A percentile compares a stretch with the other conserved stretches of the same genome.
Evolutionary conservation across 2,888 invertebrate genomes (phyloP).

Genomic region (Polydrusus cervinus): DNA sequence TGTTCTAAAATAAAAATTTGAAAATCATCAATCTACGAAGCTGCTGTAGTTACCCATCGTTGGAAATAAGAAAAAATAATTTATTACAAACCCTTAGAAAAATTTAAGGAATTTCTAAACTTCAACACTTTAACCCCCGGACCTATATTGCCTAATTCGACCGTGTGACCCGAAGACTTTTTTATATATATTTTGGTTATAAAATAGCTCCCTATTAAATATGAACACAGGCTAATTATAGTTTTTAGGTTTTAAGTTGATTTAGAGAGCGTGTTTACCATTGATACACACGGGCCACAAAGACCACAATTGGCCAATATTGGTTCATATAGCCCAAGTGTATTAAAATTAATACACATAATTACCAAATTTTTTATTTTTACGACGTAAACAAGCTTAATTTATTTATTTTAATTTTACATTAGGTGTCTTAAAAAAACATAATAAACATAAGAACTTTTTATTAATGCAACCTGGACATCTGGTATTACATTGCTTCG

Average conservation of each 20-base stretch:
- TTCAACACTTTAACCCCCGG: too few species aligned
- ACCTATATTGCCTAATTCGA: too few species aligned
- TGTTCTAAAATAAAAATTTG: too few species aligned
- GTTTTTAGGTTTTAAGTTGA: neutral
- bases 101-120: too few species aligned
- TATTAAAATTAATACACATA: constrained; percentile 11
- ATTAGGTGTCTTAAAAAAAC: constrained; percentile 16
- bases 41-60: too few species aligned
- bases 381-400: neutral
- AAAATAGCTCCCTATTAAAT: neutral
- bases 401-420: neutral
- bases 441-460: constrained; percentile 3
- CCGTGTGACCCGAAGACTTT: too few species aligned
- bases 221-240: neutral
- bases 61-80: too few species aligned
- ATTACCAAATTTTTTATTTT: neutral
- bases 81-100: too few species aligned
- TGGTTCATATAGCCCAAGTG: neutral
- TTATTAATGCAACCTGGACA: constrained; percentile 5
- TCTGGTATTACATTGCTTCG: constrained; percentile 1
- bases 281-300: constrained; percentile 1
- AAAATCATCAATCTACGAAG: too few species aligned
- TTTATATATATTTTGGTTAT: too few species aligned
- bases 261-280: neutral
- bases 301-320: neutral